Evolutionary conservation across 1,140 invertebrate genomes (phyloP), one percentile per base, ranked within the genome.

Genomic region (Pseudobourletiella spinata): DNA sequence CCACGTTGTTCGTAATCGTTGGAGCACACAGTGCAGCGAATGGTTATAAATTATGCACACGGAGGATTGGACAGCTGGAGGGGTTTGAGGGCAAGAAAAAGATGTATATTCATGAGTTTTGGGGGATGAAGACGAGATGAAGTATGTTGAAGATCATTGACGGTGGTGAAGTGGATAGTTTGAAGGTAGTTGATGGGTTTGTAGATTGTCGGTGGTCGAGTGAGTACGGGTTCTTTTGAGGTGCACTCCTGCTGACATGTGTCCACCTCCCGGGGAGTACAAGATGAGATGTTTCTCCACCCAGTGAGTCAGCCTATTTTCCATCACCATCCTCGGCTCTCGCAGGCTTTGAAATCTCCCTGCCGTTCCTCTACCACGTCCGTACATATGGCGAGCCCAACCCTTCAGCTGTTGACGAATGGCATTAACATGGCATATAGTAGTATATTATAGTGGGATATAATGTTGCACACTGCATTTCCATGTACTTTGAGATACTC

Each of bases 251-350:
- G 65, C 61, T 63, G 65, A 60, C 61, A 60, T 54, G 57, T 61
- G 65, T 67, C 65, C 61, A 59, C 61, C 65, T 59, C 65, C 65
- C 50, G 61, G 46, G 35, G 65, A 55, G 50, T 60, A 59, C 61
- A 62, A 67, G 61, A 67, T 67, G 65, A 67, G 65, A 67, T 63
- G 57, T 63, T 60, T 54, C 65, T 67, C 61, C 61, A 67, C 61
- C 57, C 65, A 57, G 46, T 42, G 30, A 63, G 57, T 54, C 50
- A 54, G 25, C 30, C 24, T 30, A 54, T 54, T 54, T 26, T 28
- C 22, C 50, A 26, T 28, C 50, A 28, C 50, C 28, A 48, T 48
- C 46, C 8, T 11, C 32, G 8, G 32, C 32, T 39, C 32, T n/a
- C 8, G n/a, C 32, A n/a, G n/a, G n/a, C n/a, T n/a, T 39, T 48